Evolutionary conservation across 1,140 invertebrate species (phyloP).

Genomic region (Hormaphis cornu): DNA sequence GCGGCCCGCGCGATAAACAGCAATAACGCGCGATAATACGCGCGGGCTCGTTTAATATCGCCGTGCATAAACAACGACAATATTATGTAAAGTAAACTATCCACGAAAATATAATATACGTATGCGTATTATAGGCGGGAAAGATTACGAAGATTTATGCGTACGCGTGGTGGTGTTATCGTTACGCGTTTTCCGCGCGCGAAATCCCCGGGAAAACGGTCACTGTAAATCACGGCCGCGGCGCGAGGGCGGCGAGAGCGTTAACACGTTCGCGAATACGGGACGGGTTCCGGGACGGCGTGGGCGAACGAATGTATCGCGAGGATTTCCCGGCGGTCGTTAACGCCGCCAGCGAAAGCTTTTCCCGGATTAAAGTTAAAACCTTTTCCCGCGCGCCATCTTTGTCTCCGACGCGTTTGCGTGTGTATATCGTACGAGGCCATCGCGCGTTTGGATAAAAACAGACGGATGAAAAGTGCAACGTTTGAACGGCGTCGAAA

Average conservation of each 20-base stretch:
- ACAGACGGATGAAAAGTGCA: no score
- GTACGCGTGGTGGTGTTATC: not conserved
- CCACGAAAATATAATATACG: not conserved
- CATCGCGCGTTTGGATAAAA: not conserved
- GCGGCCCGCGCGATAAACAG: no score
- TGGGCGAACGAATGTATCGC: not conserved
- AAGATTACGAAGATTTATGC: slow-evolving; percentile 3
- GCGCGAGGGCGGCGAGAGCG: no score
- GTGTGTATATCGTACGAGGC: not conserved
- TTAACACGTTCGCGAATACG: slow-evolving; percentile 27
- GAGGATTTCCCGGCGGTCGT: not conserved
- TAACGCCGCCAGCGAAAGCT: slow-evolving; percentile 25
- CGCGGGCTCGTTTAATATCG: no score
- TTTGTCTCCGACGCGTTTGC: not conserved
- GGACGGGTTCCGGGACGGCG: not conserved
- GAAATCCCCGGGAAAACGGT: slow-evolving; percentile 19
- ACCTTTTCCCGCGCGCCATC: not conserved
- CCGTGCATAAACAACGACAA: no score
- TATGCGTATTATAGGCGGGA: not conserved
- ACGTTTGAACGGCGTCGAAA: no score
- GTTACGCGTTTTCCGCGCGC: no score
- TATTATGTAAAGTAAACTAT: no score
- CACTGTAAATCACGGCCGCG: slow-evolving; percentile 11
- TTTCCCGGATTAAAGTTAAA: slow-evolving; percentile 29
- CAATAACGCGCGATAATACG: no score